Evolutionary conservation across 2,888 invertebrate species (phyloP), one percentile per base, ranked within the genome.

Genomic region (Cactoblastis cactorum): DNA sequence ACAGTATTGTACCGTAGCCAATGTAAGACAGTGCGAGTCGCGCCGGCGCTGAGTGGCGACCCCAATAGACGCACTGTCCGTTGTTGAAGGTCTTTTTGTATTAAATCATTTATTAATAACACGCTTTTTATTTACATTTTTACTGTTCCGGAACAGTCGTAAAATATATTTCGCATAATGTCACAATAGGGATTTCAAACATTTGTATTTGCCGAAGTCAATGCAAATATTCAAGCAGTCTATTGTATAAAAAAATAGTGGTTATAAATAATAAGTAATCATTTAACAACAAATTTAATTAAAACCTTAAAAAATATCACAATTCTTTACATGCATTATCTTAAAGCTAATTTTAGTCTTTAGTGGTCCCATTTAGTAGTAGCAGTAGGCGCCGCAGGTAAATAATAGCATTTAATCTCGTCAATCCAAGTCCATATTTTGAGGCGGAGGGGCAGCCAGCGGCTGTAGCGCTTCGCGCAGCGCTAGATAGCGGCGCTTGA

Each of bases 401-500:
- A n/a, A n/a, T n/a, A n/a, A n/a, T n/a, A n/a, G n/a, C n/a, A 12
- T 12, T 3, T 33, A n/a, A 12, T 15, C 34, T 9, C 0, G 5
- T 41, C 22, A 41, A 6, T 41, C 12, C 9, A 17, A 2, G 6
- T 41, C 41, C 41, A 24, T 12, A 0, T 32, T 11, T 17, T 61
- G 54, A 38, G 66, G 67, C 47, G 64, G 56, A 49, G 57, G 53
- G 46, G 59, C 74, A 52, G 93, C 87, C 54, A 94, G 91, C 61
- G 92, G 87, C 18, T 77, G 80, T 57, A 95, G 80, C 49, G 82
- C 81, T 49, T 80, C 76, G 66, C 94, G 95, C 57, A 98, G 92
- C 93, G 93, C 18, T 95, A 84, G 80, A 15, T 96, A 98, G 67
- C 93, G 92, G 55, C 96, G 92, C 85, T 98, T 97, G 84, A 98